phyloP scores from a whole-genome alignment of 64 coral and sea anemone genomes.

The Porites australiensis region DNA sequence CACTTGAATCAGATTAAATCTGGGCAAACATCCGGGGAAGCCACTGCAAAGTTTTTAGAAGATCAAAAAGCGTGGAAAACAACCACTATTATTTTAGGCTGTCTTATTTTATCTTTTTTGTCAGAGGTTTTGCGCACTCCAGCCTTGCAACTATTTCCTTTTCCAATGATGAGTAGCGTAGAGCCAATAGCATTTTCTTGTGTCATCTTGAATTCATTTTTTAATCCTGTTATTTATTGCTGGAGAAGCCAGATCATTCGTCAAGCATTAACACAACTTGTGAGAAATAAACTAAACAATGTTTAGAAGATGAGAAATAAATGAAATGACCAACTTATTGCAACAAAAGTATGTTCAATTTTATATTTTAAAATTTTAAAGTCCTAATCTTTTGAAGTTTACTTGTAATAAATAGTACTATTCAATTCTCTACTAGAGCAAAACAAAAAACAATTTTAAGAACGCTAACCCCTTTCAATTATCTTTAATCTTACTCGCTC shows the following conservation, averaged over 20 bases:
- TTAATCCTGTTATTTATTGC: background rate
- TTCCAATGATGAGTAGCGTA: background rate
- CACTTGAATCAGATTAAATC: background rate
- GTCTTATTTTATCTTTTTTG: background rate
- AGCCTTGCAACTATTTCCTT: background rate
- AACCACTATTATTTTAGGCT: background rate
- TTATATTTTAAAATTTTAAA: too few relatives aligned
- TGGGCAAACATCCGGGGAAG: background rate
- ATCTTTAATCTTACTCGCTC: too few relatives aligned
- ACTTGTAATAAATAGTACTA: too few relatives aligned
- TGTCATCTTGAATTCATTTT: background rate
- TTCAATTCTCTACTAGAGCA: too few relatives aligned
- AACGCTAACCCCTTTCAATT: too few relatives aligned
- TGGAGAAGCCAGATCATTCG: background rate
- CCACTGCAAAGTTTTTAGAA: background rate
- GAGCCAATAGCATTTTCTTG: background rate
- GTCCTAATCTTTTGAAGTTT: too few relatives aligned
- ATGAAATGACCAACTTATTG: too few relatives aligned
- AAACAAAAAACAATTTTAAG: too few relatives aligned
- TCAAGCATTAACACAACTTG: background rate
- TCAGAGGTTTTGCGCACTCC: background rate
- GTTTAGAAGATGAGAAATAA: too few relatives aligned
- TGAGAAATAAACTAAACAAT: background rate
- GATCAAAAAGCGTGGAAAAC: slow-evolving; percentile 7
- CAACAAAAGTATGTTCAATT: too few relatives aligned